Percentiles rank a stretch among this genome's conserved stretches.
phyloP scores from a whole-genome alignment of 2,113 vertebrate genomes.

The Leucopsar rothschildi region DNA sequence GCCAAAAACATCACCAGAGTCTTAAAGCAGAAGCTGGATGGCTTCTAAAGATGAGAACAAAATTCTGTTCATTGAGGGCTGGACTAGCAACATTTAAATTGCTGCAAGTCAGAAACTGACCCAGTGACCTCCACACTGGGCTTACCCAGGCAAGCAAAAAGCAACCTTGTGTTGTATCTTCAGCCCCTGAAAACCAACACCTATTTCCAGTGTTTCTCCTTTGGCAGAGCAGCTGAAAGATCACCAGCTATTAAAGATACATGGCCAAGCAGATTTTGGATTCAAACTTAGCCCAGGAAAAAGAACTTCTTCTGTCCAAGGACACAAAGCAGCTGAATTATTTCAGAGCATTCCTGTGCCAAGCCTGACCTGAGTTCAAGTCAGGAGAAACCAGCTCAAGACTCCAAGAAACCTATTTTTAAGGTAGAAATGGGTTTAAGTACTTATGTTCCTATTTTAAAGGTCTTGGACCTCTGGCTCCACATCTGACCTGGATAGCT shows the following conservation, averaged over 20 bases:
- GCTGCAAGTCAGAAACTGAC: not conserved
- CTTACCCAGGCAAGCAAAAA: not conserved
- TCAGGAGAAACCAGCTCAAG: not conserved
- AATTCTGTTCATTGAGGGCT: not conserved
- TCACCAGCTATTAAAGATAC: not conserved
- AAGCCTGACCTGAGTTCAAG: not conserved
- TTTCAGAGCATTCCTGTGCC: not conserved
- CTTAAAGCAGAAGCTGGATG: not conserved
- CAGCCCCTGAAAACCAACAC: not conserved
- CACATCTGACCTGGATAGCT: not conserved
- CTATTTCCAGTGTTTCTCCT: not conserved
- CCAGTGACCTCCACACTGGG: not conserved
- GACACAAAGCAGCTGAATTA: not conserved
- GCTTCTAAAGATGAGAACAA: not conserved
- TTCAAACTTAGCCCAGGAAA: not conserved
- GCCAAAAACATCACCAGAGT: not conserved
- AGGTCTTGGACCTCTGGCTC: not conserved
- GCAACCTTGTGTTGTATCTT: not conserved
- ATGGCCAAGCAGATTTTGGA: not conserved
- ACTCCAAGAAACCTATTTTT: not conserved
- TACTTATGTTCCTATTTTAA: not conserved
- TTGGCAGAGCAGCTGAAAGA: not conserved
- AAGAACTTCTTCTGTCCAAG: not conserved
- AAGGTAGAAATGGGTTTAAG: not conserved
- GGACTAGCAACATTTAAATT: not conserved